These are phyloP conservation scores for Hippoglossus hippoglossus DNA, from an alignment of 2,797 vertebrate genomes.

Conservation along the genomic window DNA sequence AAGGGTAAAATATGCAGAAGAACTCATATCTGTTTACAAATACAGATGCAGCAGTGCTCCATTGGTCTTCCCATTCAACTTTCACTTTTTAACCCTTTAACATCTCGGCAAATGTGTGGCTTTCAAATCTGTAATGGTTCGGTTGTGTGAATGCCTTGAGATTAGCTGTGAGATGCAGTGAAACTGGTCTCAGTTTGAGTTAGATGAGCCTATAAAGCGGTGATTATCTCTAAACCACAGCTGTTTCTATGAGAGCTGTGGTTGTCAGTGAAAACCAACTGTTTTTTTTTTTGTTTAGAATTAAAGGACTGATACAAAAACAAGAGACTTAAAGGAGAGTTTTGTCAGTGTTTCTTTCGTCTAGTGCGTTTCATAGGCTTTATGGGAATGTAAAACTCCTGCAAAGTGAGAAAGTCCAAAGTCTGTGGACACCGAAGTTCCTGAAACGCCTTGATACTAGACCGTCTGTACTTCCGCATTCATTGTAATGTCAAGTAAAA, in stretches of 20 bases:
- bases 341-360: too few species aligned
- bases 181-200: constrained; percentile 17
- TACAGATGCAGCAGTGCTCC: constrained; percentile 5
- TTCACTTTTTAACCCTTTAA: constrained; percentile 8
- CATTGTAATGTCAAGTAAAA: too few species aligned
- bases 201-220: constrained; percentile 32
- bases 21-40: constrained; percentile 17
- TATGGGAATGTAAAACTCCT: too few species aligned
- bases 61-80: background rate
- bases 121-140: too few species aligned
- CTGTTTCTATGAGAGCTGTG: constrained; percentile 15
- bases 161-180: constrained; percentile 16
- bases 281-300: too few species aligned
- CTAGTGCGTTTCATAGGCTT: too few species aligned
- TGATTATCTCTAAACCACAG: constrained; percentile 42
- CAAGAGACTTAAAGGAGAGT: too few species aligned
- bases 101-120: background rate
- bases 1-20: constrained; percentile 20
- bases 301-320: too few species aligned
- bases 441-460: too few species aligned
- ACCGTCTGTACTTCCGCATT: too few species aligned
- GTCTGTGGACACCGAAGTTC: too few species aligned
- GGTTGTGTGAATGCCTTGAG: background rate
- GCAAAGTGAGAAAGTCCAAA: too few species aligned
- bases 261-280: constrained; percentile 4